phyloP scores from a whole-genome alignment of 1,140 invertebrate genomes.

The Drosophila santomea region DNA sequence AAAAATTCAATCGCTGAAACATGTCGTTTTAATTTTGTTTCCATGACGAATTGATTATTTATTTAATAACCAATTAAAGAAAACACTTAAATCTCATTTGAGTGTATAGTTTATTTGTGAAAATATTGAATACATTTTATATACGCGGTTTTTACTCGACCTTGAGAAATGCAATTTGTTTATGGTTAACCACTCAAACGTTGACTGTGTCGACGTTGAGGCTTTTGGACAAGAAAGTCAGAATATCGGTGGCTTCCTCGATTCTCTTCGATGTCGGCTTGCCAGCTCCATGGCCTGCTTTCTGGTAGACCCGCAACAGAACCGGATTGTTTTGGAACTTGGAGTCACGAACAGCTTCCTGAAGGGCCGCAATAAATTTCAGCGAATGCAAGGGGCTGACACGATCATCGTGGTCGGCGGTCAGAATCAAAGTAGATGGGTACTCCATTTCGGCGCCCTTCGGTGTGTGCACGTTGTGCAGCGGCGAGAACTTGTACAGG shows the following conservation, averaged over 20 bases:
- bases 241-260: conserved; percentile 94
- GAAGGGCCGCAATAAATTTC: conserved; percentile 97
- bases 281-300: conserved; percentile 97
- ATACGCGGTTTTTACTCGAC: conserved; percentile 16
- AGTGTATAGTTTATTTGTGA: conserved; percentile 27
- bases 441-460: conserved; percentile 88
- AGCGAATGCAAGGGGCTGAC: conserved; percentile 98
- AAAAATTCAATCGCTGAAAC: conserved; percentile 26
- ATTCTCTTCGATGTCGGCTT: conserved; percentile 95
- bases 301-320: conserved; percentile 95
- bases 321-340: conserved; percentile 94
- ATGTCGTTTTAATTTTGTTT: background rate
- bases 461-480: conserved; percentile 95
- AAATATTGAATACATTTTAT: conserved; percentile 30
- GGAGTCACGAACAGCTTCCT: conserved; percentile 89
- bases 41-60: no score
- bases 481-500: conserved; percentile 96
- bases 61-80: no score
- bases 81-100: background rate
- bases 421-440: conserved; percentile 95
- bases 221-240: conserved; percentile 93
- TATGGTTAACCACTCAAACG: conserved; percentile 26
- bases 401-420: conserved; percentile 99
- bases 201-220: conserved; percentile 86
- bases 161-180: conserved; percentile 27